These are phyloP conservation scores for Anhinga anhinga DNA, from an alignment of 2,113 vertebrate species.

Conservation along the genomic window DNA sequence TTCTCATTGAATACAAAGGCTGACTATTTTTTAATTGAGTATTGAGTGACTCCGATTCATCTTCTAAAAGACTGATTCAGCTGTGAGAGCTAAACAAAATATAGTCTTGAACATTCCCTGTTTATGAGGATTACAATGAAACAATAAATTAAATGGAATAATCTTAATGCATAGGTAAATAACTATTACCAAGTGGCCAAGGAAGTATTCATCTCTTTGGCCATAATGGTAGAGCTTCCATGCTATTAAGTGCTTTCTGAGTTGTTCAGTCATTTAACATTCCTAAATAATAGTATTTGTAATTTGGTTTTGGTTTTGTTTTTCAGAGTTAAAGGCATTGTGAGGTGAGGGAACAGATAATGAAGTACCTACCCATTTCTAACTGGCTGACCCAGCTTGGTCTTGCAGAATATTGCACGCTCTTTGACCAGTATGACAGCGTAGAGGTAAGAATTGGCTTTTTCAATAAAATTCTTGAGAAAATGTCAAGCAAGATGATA, in stretches of 20 bases:
- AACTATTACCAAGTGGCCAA: background rate
- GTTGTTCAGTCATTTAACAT: background rate
- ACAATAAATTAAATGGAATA: background rate
- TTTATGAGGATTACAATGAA: background rate
- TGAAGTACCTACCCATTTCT: conserved; percentile 80
- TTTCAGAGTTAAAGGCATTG: background rate
- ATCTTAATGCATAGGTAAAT: background rate
- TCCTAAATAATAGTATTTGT: background rate
- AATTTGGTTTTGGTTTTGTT: background rate
- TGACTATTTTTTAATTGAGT: background rate
- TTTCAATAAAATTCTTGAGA: background rate
- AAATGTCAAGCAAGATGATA: background rate
- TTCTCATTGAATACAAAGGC: background rate
- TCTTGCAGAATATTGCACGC: conserved; percentile 73
- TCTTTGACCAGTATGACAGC: conserved; percentile 76
- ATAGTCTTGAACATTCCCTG: background rate
- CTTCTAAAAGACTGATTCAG: background rate
- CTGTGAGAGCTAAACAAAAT: background rate
- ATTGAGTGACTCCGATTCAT: background rate
- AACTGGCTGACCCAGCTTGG: conserved; percentile 80
- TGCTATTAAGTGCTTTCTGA: background rate
- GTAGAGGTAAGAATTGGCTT: conserved; percentile 74
- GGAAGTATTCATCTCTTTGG: background rate
- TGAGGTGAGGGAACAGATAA: background rate
- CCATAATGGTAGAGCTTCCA: background rate